Base-by-base conservation (phyloP, 2,888 invertebrate species). In the Cantharis flavilabris region DNA sequence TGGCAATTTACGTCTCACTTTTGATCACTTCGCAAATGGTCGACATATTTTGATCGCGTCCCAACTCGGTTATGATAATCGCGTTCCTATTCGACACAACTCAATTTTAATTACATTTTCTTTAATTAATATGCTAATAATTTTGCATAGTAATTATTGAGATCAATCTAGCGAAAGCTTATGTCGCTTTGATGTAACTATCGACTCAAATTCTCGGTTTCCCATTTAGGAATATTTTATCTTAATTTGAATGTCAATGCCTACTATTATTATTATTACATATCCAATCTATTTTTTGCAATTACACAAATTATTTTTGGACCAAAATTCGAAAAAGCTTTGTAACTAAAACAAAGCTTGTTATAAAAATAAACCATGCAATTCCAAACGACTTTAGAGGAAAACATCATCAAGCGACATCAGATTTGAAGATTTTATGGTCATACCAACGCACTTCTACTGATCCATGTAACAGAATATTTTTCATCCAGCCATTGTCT, bases 101-200 rank as follows among this genome's bases (percentile, higher is more conserved):
- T 88, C 88, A 86, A 89, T 89, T 89, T 89, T 89, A 89, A 89
- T 89, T 89, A 89, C 88, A 89, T 89, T 88, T 89, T 89, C 89
- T 89, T 89, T 89, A 89, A 89, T 89, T 89, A 89, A 89, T 89
- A 89, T 89, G 89, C 89, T 89, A 89, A 89, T 89, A 87, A 89
- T 89, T 89, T 89, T 89, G 89, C 89, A 89, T 89, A 89, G 88
- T 89, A 89, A 89, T 89, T 89, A 89, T 89, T 87, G 88, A 85
- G 87, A 88, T 88, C 88, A 88, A 88, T 89, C 88, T 89, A 88
- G 86, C 86, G 88, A 86, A 84, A 86, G 86, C 83, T 86, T 86
- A 85, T 88, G 88, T 88, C 88, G 88, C 89, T 89, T 89, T 89
- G 89, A 89, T 88, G 87, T 88, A 83, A 82, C 83, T 82, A 83